Evolutionary conservation across 2,888 invertebrate genomes (phyloP), one percentile per base, ranked within the genome.

Genomic region (Ochlodes sylvanus): DNA sequence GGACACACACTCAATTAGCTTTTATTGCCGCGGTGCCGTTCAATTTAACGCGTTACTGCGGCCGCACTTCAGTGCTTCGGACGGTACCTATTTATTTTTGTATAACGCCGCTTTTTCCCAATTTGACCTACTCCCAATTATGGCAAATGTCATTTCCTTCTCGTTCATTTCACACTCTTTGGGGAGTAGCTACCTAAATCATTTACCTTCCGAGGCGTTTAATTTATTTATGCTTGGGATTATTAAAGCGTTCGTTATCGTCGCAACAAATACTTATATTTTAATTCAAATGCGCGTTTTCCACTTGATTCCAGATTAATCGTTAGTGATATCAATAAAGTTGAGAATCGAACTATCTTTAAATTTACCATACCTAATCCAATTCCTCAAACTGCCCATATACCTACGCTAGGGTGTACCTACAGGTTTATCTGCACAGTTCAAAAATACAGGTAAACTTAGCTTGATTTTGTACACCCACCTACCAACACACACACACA

Each of bases 1-100:
- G 89, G 89, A 79, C 87, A 86, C 85, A 89, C 90, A 90, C 88
- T 89, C 91, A 91, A 91, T 91, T 90, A 91, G 85, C 82, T 88
- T 90, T 90, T 88, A 91, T 88, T 83, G 86, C 87, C 82, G 77
- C 81, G 76, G 84, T 80, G 87, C 83, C 86, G 88, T 89, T 90
- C 90, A 90, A 90, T 90, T 88, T 90, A 86, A 89, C 89, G 86
- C 88, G 86, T 84, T 87, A 89, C 87, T 85, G 84, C 84, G 83
- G 82, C 88, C 90, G 82, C 87, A 84, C 82, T 84, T 79, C 78
- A 79, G 77, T 76, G 79, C 67, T 55, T 38, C 41, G 80, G 80
- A 81, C 73, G 68, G 54, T 34, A 82, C 81, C 86, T 88, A 87
- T 88, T 88, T 90, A 86, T 90, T 89, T 89, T 89, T 89, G 88